phyloP scores from a whole-genome alignment of 2,888 invertebrate genomes.

The Elegia similella region DNA sequence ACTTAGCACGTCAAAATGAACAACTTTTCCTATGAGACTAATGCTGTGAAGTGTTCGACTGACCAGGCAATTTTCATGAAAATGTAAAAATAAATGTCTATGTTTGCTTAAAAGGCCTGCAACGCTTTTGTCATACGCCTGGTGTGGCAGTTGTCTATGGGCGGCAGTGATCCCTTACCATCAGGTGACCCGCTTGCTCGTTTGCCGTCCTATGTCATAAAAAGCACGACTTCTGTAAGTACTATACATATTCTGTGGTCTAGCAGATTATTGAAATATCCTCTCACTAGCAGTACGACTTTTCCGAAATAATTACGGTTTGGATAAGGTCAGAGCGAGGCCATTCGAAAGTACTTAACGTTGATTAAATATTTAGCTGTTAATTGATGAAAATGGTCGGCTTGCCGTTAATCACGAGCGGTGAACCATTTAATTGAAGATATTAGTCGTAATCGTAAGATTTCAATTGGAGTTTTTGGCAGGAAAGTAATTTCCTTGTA shows the following conservation, averaged over 20 bases:
- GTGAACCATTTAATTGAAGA: constrained; percentile 1
- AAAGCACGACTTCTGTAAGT: constrained; percentile 2
- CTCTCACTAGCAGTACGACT: constrained; percentile 44
- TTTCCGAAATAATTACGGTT: constrained; percentile 50
- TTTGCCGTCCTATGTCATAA: too few relatives aligned
- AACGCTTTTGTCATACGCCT: too few relatives aligned
- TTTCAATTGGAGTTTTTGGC: not conserved
- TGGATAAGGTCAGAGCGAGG: constrained; percentile 57
- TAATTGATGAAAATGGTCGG: constrained; percentile 30
- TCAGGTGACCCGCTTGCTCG: too few relatives aligned
- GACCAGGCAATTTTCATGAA: too few relatives aligned
- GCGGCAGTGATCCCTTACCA: too few relatives aligned
- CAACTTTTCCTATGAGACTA: too few relatives aligned
- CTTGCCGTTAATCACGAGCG: not conserved
- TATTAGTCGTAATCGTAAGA: not conserved
- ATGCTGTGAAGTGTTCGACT: too few relatives aligned
- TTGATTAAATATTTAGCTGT: constrained; percentile 39
- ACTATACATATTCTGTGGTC: too few relatives aligned
- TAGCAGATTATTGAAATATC: constrained; percentile 35
- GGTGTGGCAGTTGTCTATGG: too few relatives aligned
- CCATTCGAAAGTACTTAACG: constrained; percentile 52
- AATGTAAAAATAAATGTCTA: too few relatives aligned
- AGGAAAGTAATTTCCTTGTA: not conserved
- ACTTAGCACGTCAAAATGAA: too few relatives aligned
- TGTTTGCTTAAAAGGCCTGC: too few relatives aligned